Conservation (phyloP, 2,888 invertebrate species). For the Ypsolopha scabrella region DNA sequence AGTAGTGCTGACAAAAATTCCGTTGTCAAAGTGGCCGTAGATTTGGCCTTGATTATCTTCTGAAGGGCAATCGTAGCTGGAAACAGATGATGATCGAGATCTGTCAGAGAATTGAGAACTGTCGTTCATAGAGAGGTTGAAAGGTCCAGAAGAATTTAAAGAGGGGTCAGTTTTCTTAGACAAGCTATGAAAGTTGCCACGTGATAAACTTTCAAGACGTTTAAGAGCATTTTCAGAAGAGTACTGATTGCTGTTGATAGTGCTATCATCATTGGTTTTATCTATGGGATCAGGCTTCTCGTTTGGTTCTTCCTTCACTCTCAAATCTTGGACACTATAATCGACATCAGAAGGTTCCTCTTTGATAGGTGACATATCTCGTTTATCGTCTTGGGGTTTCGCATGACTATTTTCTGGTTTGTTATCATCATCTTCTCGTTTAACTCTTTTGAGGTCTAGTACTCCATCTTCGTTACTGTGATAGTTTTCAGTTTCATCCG, state of each 20-base stretch:
- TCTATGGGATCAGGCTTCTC: constrained; percentile 44
- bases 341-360: constrained; percentile 36
- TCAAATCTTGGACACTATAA: constrained; percentile 37
- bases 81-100: constrained; percentile 72
- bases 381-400: neutral
- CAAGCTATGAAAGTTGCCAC: constrained; percentile 76
- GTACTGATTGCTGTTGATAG: constrained; percentile 28
- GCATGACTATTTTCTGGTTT: too few species aligned
- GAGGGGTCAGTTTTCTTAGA: constrained; percentile 34
- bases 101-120: constrained; percentile 58
- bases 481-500: constrained; percentile 23
- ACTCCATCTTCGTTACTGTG: constrained; percentile 31
- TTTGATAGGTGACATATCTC: constrained; percentile 20
- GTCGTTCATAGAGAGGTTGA: constrained; percentile 48
- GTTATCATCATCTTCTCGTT: constrained; percentile 29
- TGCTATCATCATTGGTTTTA: constrained; percentile 19
- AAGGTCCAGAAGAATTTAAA: constrained; percentile 32
- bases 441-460: constrained; percentile 47
- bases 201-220: constrained; percentile 83
- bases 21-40: constrained; percentile 80
- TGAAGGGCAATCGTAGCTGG: constrained; percentile 67
- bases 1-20: constrained; percentile 76
- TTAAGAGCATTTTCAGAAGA: constrained; percentile 77
- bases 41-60: constrained; percentile 75
- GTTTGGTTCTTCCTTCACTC: constrained; percentile 46